Base-by-base conservation (phyloP, 2,888 invertebrate genomes). In the Heteromurus nitidus region DNA sequence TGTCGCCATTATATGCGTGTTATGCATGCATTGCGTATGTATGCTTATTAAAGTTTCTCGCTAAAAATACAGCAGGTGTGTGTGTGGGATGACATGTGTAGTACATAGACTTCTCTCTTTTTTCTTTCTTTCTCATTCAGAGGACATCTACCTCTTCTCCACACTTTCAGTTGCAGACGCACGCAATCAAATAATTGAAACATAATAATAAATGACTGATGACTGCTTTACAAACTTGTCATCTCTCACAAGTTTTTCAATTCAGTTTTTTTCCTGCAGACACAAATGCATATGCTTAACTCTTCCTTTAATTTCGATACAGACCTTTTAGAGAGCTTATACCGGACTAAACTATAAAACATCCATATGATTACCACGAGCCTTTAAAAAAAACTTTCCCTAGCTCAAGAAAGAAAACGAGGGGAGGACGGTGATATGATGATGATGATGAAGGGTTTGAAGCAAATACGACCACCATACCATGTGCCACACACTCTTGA, bases 301-400 rank as follows among this genome's bases (percentile, higher is more conserved):
- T 53, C 44, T 53, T 65, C 30, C 42, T 75, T 75, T 36, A 53
- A 55, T 75, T 75, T 67, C 28, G 47, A 67, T 75, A 60, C 60
- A 75, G 75, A 50, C 24, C 64, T n/a, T n/a, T n/a, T 65, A 65
- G 50, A 50, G 74, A 74, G n/a, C n/a, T 74, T 65, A 36, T n/a
- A 74, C 74, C 74, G 74, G 74, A 74, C 53, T 74, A 65, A 53
- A n/a, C n/a, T n/a, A n/a, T n/a, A n/a, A 58, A 58, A 58, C 58
- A 58, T 24, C 58, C n/a, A n/a, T 58, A 24, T 58, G 58, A 58
- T 58, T 50, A 50, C 50, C 20, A 73, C 73, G 74, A 53, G 74
- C 65, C 74, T 74, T 73, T 36, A 36, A 50, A 50, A 47, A 53
- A 74, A 74, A 75, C 67, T 67, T 75, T 75, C 55, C 67, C 75